Evolutionary conservation across 2,797 vertebrate genomes (phyloP).

Genomic region (Cossypha heuglini): DNA sequence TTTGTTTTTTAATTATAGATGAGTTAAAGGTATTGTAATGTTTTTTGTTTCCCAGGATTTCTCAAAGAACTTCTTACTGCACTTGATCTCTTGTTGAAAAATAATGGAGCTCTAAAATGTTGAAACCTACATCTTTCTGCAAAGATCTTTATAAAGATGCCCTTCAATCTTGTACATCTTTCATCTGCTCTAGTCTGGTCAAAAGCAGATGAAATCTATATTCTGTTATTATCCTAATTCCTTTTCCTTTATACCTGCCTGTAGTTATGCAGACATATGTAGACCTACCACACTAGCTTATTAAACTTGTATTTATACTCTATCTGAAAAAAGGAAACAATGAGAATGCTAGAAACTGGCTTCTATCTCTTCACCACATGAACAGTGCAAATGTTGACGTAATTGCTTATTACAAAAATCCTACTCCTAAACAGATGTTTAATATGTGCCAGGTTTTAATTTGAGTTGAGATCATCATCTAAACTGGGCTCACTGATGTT

Average conservation of each 20-base stretch:
- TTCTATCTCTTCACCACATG: background rate
- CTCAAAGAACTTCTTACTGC: background rate
- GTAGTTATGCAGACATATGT: background rate
- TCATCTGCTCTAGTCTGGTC: background rate
- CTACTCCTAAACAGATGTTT: background rate
- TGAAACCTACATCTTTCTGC: background rate
- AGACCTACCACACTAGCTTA: background rate
- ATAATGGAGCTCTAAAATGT: background rate
- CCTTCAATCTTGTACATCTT: background rate
- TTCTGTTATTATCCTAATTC: background rate
- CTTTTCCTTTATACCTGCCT: background rate
- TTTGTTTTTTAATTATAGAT: background rate
- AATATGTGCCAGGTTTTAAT: background rate
- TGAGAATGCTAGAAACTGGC: background rate
- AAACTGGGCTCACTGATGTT: background rate
- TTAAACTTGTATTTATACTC: background rate
- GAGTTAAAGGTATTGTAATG: background rate
- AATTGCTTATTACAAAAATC: background rate
- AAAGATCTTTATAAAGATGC: background rate
- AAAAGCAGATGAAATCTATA: background rate
- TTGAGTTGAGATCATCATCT: background rate
- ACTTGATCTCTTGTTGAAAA: background rate
- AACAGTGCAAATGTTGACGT: fast-evolving
- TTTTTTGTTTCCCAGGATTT: background rate
- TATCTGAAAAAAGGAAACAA: background rate